Percentiles rank a stretch among this genome's conserved stretches.
phyloP scores from a whole-genome alignment of 2,113 vertebrate genomes.

The Gobiocypris rarus region DNA sequence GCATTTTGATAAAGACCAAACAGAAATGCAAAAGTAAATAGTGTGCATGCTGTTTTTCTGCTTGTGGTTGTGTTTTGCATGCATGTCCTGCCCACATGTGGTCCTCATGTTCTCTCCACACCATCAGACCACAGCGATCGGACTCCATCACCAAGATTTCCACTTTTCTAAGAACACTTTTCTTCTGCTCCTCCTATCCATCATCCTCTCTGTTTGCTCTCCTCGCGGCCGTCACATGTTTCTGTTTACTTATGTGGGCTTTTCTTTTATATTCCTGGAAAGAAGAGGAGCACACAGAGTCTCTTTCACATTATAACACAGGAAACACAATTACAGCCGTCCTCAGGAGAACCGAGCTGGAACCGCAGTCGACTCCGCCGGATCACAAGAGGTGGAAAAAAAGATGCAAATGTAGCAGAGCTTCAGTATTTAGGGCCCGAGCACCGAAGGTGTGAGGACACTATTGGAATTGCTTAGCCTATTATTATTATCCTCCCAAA shows the following conservation, averaged over 20 bases:
- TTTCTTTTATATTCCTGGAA: constrained; percentile 67
- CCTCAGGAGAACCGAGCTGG: too few relatives aligned
- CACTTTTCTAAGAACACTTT: neutral
- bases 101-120: neutral
- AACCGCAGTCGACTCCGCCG: too few relatives aligned
- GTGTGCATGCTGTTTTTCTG: neutral
- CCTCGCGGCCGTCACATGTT: constrained; percentile 73
- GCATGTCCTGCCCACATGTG: neutral
- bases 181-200: neutral
- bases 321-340: constrained; percentile 74
- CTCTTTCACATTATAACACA: constrained; percentile 73
- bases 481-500: too few relatives aligned
- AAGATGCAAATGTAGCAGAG: neutral
- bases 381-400: neutral
- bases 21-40: neutral
- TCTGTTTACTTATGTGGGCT: constrained; percentile 71
- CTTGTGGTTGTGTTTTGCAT: neutral
- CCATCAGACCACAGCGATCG: neutral
- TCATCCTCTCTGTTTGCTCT: neutral
- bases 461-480: too few relatives aligned
- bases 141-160: too few relatives aligned
- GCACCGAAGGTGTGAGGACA: too few relatives aligned
- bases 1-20: neutral
- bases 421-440: neutral
- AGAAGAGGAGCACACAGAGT: constrained; percentile 18